Conservation (phyloP, 2,888 invertebrate species). For the Cecidostiba fungosa region DNA sequence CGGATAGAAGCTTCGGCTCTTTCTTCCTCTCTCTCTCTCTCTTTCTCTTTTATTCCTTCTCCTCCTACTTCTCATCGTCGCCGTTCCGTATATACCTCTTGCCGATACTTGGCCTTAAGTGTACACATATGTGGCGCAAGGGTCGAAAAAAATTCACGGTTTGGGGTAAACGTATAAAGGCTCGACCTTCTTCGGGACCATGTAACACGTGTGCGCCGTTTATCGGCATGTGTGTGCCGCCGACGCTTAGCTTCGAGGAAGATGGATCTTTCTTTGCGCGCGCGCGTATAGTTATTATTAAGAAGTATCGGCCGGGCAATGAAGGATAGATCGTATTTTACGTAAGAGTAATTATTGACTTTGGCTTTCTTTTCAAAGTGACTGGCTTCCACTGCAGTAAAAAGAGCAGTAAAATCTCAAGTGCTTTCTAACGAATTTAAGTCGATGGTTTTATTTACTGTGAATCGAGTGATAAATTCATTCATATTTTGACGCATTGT, state of each 20-base stretch:
- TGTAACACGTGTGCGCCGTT: background rate
- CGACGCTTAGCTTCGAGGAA: slow-evolving; percentile 60
- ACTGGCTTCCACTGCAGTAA: background rate
- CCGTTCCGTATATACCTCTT: slow-evolving; percentile 13
- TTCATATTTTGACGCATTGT: too few relatives aligned
- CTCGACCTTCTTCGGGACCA: slow-evolving; percentile 7
- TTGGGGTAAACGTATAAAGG: slow-evolving; percentile 63
- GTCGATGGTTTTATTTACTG: background rate
- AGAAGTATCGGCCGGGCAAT: slow-evolving; percentile 14
- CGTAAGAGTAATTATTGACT: slow-evolving; percentile 12
- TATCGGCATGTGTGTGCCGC: slow-evolving; percentile 50
- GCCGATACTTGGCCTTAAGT: slow-evolving; percentile 25
- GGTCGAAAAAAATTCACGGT: slow-evolving; percentile 64
- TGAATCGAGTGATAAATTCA: too few relatives aligned
- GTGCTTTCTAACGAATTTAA: background rate
- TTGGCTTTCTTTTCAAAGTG: background rate
- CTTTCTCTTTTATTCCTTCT: background rate
- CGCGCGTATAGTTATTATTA: background rate
- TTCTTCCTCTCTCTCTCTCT: slow-evolving; percentile 22
- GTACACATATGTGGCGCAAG: slow-evolving; percentile 17
- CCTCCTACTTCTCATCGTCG: background rate
- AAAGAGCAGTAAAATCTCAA: background rate
- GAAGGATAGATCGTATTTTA: slow-evolving; percentile 5
- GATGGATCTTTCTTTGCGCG: slow-evolving; percentile 52
- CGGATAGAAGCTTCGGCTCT: slow-evolving; percentile 33